Evolutionary conservation across 1,140 invertebrate genomes (phyloP).

Genomic region (Hypothenemus hampei): DNA sequence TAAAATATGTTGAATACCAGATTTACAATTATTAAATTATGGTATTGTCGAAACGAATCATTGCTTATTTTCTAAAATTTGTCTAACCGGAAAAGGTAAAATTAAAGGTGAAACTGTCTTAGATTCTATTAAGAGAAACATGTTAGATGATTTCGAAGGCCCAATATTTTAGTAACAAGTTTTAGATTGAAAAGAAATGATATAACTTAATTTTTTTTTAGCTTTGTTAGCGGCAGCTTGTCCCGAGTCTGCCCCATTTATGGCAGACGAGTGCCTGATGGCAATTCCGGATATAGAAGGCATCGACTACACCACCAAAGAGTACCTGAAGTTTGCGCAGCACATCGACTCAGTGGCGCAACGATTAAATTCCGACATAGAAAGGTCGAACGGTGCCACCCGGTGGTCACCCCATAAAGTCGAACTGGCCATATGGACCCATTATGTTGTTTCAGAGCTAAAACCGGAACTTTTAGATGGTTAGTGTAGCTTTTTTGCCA

Average conservation of each 20-base stretch:
- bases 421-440: constrained; percentile 86
- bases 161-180: no score
- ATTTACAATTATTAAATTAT: no score
- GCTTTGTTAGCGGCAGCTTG: constrained; percentile 79
- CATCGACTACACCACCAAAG: constrained; percentile 92
- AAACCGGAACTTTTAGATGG: constrained; percentile 76
- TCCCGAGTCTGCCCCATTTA: constrained; percentile 88
- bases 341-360: constrained; percentile 78
- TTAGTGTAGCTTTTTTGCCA: constrained; percentile 49
- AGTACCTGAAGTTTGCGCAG: constrained; percentile 91
- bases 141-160: no score
- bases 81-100: no score
- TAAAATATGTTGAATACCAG: no score
- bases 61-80: no score
- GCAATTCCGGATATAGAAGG: constrained; percentile 92
- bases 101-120: no score
- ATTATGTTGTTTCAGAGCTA: constrained; percentile 77
- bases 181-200: no score
- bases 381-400: constrained; percentile 47
- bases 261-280: constrained; percentile 94
- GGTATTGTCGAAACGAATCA: no score
- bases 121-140: no score
- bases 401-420: constrained; percentile 82
- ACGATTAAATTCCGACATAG: constrained; percentile 75
- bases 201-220: constrained; percentile 17